Base-by-base conservation (phyloP, 2,797 vertebrate genomes). In the Propithecus deckenii region DNA sequence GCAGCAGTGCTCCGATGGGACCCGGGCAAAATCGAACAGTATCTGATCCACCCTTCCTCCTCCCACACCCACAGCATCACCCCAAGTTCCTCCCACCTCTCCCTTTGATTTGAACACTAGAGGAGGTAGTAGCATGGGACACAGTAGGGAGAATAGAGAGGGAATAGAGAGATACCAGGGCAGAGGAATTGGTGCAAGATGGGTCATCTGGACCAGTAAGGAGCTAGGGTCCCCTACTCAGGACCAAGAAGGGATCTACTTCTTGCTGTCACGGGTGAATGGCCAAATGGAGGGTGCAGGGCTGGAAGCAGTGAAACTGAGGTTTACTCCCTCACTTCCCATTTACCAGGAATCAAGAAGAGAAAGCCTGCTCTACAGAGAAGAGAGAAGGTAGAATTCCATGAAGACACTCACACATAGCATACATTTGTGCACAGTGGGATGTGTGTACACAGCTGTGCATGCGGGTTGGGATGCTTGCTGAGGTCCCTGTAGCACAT, bases 1-100 rank as follows among this genome's bases (percentile, higher is more conserved):
- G 97, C 96, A 97, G 97, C 97, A 96, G 76, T 95, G 97, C 96
- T 98, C 98, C 95, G 28, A 97, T 96, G 98, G 98, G 98, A 98
- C 97, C 96, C 65, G 57, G 97, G 97, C 97, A 97, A 98, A 98
- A 97, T 95, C 71, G 91, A 98, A 97, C 97, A 97, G 94, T 98
- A 97, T 97, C 96, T 76, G 97, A 97, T 96, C 91, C 55, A 86
- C 94, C 57, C 86, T 81, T 91, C 88, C 89, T 35, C 61, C 35
- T 78, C 84, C 74, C 20, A 86, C 79, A 67, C 63, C 84, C 32
- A 71, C 55, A 50, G 89, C 41, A 87, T 95, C 92, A 90, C 95
- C 96, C 72, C 61, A 86, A 87, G 32, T 74, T 88, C 76, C 76
- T 78, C 74, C 48, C 22, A 46, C 46, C 50, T 88, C 50, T 93